Evolutionary conservation across 2,797 vertebrate genomes (phyloP).

Genomic region (Lycodopsis pacificus): DNA sequence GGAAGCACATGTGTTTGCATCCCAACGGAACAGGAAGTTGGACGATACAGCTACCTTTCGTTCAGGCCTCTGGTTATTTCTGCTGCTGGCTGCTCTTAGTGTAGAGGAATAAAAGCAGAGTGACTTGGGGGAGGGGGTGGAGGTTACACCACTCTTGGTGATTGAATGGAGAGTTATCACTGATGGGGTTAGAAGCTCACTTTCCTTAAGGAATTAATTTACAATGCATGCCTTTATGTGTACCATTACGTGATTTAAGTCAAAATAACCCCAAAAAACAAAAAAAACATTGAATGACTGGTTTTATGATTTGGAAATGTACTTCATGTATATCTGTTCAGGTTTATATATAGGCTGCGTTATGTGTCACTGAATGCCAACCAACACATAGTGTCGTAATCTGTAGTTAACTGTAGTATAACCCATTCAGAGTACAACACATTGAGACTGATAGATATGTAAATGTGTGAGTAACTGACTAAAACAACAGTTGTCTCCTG

Average conservation of each 20-base stretch:
- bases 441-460: slow-evolving; percentile 49
- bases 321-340: background rate
- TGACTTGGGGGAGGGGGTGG: background rate
- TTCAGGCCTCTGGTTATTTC: slow-evolving; percentile 8
- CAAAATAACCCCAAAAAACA: background rate
- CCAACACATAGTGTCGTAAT: background rate
- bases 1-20: slow-evolving; percentile 23
- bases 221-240: background rate
- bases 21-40: slow-evolving; percentile 31
- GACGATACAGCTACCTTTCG: background rate
- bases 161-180: slow-evolving; percentile 23
- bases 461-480: slow-evolving; percentile 52
- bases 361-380: slow-evolving; percentile 14
- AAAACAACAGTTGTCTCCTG: slow-evolving; percentile 24
- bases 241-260: background rate
- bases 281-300: background rate
- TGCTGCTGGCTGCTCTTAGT: slow-evolving; percentile 36
- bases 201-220: background rate
- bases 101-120: slow-evolving; percentile 11
- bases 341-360: background rate
- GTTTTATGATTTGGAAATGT: background rate
- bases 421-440: slow-evolving; percentile 31
- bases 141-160: slow-evolving; percentile 19
- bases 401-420: slow-evolving; percentile 6
- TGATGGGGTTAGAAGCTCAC: background rate